A percentile compares a stretch with the other conserved stretches of the same genome.
Evolutionary conservation across 2,888 invertebrate genomes (phyloP).

Genomic region (Cyaniris semiargus): DNA sequence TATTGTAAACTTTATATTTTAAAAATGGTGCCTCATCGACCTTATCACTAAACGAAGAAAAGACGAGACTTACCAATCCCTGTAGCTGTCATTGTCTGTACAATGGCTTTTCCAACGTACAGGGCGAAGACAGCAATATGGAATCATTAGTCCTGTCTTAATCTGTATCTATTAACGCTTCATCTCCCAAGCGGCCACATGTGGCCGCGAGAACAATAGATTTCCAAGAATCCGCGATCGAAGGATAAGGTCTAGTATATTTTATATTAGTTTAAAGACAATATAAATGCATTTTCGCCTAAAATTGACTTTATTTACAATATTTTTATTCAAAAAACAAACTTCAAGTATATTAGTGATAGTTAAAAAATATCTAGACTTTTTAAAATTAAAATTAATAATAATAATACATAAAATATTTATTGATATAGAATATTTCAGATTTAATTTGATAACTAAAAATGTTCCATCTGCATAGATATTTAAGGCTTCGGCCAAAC

Average conservation of each 20-base stretch:
- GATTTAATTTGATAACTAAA: not conserved
- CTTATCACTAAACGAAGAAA: not conserved
- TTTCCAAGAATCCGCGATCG: too few species aligned
- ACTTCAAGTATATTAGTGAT: not conserved
- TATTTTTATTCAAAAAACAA: not conserved
- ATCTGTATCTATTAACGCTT: not conserved
- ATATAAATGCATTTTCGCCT: conserved; percentile 17
- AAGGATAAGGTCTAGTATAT: not conserved
- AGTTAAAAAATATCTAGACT: not conserved
- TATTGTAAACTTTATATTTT: not conserved
- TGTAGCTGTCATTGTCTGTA: too few species aligned
- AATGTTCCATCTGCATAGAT: not conserved
- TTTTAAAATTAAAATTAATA: not conserved
- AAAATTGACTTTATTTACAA: not conserved
- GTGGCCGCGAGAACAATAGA: too few species aligned
- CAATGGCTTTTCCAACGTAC: too few species aligned
- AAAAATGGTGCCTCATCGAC: not conserved
- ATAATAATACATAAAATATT: not conserved
- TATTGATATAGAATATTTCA: not conserved
- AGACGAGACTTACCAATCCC: too few species aligned
- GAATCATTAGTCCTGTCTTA: too few species aligned
- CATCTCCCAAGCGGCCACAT: too few species aligned
- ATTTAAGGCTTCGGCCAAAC: too few species aligned
- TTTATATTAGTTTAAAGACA: not conserved
- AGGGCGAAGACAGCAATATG: too few species aligned